Conservation (phyloP, 2,113 vertebrate species). For the Cryptomyrus ogoouensis region DNA sequence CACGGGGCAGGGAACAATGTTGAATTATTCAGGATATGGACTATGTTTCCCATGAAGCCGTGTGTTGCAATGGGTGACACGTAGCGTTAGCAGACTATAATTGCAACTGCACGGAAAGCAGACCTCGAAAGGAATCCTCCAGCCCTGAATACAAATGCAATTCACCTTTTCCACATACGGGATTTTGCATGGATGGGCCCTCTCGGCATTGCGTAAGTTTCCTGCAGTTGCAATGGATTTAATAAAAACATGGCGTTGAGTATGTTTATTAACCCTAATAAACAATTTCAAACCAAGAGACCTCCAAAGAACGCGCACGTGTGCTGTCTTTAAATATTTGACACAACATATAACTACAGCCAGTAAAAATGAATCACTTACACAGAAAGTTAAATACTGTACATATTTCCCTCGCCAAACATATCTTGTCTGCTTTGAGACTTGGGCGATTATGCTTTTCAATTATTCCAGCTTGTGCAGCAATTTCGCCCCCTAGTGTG, state of each 20-base stretch:
- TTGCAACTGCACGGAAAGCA: constrained; percentile 19
- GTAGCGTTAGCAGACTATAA: constrained; percentile 33
- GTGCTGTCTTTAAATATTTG: background rate
- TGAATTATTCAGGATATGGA: constrained; percentile 51
- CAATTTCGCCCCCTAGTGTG: background rate
- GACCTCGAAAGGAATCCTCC: background rate
- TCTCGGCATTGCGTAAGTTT: background rate
- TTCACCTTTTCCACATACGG: background rate
- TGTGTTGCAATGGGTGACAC: constrained; percentile 25
- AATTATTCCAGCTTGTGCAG: background rate
- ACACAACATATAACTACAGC: background rate
- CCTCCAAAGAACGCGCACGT: background rate
- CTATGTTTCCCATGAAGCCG: constrained; percentile 56
- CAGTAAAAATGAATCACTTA: background rate
- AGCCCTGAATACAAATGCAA: background rate
- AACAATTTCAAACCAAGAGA: background rate
- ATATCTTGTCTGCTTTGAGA: background rate
- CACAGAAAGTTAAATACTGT: background rate
- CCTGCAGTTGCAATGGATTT: background rate
- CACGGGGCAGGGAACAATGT: constrained; percentile 33
- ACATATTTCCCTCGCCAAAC: background rate
- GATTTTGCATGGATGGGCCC: background rate
- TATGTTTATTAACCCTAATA: background rate
- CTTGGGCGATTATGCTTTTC: background rate
- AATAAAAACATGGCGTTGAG: background rate